These are phyloP conservation scores for Toxotes chatareus DNA, from an alignment of 2,113 vertebrate species.

Conservation along the genomic window DNA sequence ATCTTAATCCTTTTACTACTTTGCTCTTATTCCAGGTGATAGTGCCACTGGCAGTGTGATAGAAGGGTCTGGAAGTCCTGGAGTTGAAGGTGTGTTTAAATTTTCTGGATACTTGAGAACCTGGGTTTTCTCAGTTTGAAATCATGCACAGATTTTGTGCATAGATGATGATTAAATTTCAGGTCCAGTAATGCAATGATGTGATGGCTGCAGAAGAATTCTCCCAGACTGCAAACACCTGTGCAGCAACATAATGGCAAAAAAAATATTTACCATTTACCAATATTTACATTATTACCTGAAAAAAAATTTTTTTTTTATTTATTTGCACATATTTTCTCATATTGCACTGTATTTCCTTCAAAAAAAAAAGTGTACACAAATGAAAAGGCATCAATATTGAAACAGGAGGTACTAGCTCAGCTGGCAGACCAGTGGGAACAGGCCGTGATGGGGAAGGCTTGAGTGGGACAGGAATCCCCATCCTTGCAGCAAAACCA, in stretches of 20 bases:
- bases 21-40: conserved; percentile 67
- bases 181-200: background rate
- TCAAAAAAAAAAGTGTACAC: conserved; percentile 6
- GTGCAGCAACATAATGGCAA: background rate
- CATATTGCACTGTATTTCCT: background rate
- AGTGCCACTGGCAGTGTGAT: conserved; percentile 67
- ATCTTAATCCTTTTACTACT: conserved; percentile 16
- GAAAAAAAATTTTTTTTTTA: background rate
- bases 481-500: conserved; percentile 78
- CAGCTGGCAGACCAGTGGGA: conserved; percentile 63
- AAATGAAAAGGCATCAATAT: conserved; percentile 29
- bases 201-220: background rate
- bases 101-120: conserved; percentile 13
- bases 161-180: background rate
- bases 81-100: conserved; percentile 70
- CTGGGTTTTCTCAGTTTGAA: conserved; percentile 18
- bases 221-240: background rate
- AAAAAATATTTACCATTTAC: background rate
- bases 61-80: conserved; percentile 83
- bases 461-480: conserved; percentile 79
- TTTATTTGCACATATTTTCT: background rate
- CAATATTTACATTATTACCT: background rate
- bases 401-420: conserved; percentile 69
- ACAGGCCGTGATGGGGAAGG: conserved; percentile 65
- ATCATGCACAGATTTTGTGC: conserved; percentile 10